Conservation (phyloP, 2,888 invertebrate species). For the Apamea anceps region DNA sequence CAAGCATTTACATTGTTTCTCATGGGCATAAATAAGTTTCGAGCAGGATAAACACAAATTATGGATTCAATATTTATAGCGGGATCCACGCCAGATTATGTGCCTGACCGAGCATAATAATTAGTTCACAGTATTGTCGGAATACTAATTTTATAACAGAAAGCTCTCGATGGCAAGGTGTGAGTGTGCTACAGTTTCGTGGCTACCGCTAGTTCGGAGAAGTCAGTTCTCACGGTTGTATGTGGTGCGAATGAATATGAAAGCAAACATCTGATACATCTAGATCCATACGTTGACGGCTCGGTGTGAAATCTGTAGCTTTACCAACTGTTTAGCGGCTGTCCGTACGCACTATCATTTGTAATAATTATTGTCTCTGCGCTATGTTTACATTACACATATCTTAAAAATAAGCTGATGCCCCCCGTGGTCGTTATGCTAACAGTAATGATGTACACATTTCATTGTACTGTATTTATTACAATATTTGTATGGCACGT, state of each 20-base stretch:
- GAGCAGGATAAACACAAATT: slow-evolving; percentile 70
- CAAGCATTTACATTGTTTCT: slow-evolving; percentile 63
- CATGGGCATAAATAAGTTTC: slow-evolving; percentile 56
- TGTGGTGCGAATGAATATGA: slow-evolving; percentile 89
- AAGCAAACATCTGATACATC: slow-evolving; percentile 89
- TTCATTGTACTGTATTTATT: slow-evolving; percentile 37
- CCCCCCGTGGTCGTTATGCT: slow-evolving; percentile 73
- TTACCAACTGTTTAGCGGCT: slow-evolving; percentile 89
- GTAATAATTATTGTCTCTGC: slow-evolving; percentile 90
- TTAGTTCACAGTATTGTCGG: slow-evolving; percentile 83
- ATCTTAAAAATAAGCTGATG: slow-evolving; percentile 81
- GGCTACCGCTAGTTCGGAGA: slow-evolving; percentile 85
- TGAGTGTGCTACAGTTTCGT: slow-evolving; percentile 83
- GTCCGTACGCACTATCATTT: slow-evolving; percentile 88
- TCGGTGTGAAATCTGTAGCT: slow-evolving; percentile 90
- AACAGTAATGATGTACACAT: slow-evolving; percentile 68
- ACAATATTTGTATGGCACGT: slow-evolving; percentile 27
- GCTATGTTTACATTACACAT: slow-evolving; percentile 87
- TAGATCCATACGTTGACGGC: slow-evolving; percentile 90
- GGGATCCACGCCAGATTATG: slow-evolving; percentile 68
- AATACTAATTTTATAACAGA: slow-evolving; percentile 78
- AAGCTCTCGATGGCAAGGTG: slow-evolving; percentile 82
- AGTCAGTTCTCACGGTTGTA: slow-evolving; percentile 87
- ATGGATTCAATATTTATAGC: slow-evolving; percentile 70
- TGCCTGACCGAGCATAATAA: slow-evolving; percentile 78